Evolutionary conservation across 1,140 invertebrate genomes (phyloP), one percentile per base, ranked within the genome.

Genomic region (Pemphigus obesinymphae): DNA sequence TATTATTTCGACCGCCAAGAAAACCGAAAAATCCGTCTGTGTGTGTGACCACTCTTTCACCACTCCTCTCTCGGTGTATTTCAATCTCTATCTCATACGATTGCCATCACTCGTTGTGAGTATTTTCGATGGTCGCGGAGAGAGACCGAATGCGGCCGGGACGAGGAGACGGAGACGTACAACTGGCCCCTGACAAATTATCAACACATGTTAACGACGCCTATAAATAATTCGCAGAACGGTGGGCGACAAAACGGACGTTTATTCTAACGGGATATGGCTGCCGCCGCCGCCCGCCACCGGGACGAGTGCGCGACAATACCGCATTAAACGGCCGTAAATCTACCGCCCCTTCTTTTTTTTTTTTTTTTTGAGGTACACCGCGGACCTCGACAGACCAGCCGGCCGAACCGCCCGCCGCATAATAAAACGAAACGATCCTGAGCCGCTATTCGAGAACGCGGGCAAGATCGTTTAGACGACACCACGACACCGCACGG

Each of bases 121-220:
- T 20, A 61, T 26, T 61, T 61, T 26, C 26, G 58, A 23, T 11
- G 53, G 15, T 10, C 17, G 10, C 63, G 34, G 23, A 3, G 37
- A 43, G 37, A 1, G 29, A 17, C 5, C 5, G 61, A 8, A 20
- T 34, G 15, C 6, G 7, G 15, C 61, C 15, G 15, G 8, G 1
- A 10, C 37, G 34, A 11, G 31, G 31, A 37, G 66, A 68, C 3
- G 34, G 29, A 31, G 58, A 23, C 40, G 23, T 72, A 58, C 10
- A 29, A 72, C 68, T 1, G n/a, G 34, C n/a, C 37, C 3, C 66
- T 40, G 40, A 72, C 68, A 72, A 72, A 72, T 72, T 4, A 29
- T 72, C 68, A 29, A 72, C 68, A 72, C 23, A 40, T 72, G 68
- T 72, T 72, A 72, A 72, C 40, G 68, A 48, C 40, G 37, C 40